These are phyloP conservation scores for Apamea epomidion DNA, from an alignment of 2,888 invertebrate species.

Conservation along the genomic window DNA sequence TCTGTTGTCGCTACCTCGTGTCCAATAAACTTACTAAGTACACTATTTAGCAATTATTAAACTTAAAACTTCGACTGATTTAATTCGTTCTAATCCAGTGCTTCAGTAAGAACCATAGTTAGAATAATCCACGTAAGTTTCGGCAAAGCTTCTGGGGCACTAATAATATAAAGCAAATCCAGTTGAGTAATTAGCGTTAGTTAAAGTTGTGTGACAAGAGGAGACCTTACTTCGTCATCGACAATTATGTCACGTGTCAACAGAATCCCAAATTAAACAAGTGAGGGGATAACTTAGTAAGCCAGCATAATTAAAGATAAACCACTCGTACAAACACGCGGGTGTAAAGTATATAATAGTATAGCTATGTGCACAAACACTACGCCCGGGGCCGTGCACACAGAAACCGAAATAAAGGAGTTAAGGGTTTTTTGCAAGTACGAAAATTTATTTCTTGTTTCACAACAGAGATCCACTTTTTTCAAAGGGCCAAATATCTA, in stretches of 20 bases:
- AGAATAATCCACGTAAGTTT: slow-evolving; percentile 26
- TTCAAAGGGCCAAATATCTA: slow-evolving; percentile 33
- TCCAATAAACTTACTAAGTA: slow-evolving; percentile 11
- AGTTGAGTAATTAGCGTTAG: slow-evolving; percentile 56
- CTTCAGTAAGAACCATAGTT: slow-evolving; percentile 10
- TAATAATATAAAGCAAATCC: slow-evolving; percentile 43
- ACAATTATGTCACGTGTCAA: slow-evolving; percentile 70
- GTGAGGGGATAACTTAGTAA: slow-evolving; percentile 67
- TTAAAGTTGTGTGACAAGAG: slow-evolving; percentile 45
- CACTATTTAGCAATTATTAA: neutral
- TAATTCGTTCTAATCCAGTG: slow-evolving; percentile 8
- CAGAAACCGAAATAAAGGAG: slow-evolving; percentile 42
- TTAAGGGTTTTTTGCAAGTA: slow-evolving; percentile 6
- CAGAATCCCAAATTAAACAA: slow-evolving; percentile 74
- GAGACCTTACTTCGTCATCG: slow-evolving; percentile 65
- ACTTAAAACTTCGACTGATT: slow-evolving; percentile 15
- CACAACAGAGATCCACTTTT: slow-evolving; percentile 18
- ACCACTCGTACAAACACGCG: slow-evolving; percentile 68
- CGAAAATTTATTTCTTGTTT: slow-evolving; percentile 4
- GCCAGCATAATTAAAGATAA: slow-evolving; percentile 74
- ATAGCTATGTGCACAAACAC: slow-evolving; percentile 29
- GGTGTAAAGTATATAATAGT: slow-evolving; percentile 56
- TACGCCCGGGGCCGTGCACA: slow-evolving; percentile 15
- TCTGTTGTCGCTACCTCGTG: neutral
- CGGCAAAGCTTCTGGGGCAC: slow-evolving; percentile 15